These are phyloP conservation scores for Chaitophorus viminalis DNA, from an alignment of 2,888 invertebrate species.

Conservation along the genomic window DNA sequence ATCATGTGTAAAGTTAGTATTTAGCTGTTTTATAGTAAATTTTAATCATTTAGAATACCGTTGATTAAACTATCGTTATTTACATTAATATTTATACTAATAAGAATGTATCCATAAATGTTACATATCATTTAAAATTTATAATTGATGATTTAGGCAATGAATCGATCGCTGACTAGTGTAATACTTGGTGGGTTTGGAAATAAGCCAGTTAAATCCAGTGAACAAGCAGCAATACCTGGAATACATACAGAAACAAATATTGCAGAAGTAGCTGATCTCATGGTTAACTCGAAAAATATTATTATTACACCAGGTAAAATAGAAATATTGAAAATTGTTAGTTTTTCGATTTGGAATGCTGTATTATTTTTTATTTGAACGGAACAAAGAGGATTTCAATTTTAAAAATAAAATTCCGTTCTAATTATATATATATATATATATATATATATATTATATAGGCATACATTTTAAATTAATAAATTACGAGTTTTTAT, in stretches of 20 bases:
- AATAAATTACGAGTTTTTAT: neutral
- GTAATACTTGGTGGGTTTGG: constrained; percentile 91
- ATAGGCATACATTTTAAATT: too few species aligned
- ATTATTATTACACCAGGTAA: constrained; percentile 87
- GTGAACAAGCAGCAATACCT: constrained; percentile 82
- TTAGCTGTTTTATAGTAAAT: neutral
- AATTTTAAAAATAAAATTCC: too few species aligned
- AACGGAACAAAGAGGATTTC: too few species aligned
- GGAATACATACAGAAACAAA: constrained; percentile 84
- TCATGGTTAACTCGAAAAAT: constrained; percentile 80
- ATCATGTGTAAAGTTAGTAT: constrained; percentile 87
- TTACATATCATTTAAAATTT: neutral
- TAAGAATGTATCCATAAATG: neutral
- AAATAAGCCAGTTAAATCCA: constrained; percentile 77
- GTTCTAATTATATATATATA: too few species aligned
- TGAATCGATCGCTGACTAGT: constrained; percentile 86
- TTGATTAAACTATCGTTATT: too few species aligned
- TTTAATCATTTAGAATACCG: too few species aligned
- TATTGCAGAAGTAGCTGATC: constrained; percentile 79
- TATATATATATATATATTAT: too few species aligned
- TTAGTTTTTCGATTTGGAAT: neutral
- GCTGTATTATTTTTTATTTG: too few species aligned
- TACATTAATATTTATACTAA: neutral
- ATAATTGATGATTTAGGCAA: constrained; percentile 70
- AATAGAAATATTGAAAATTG: constrained; percentile 15